Evolutionary conservation across 2,113 vertebrate genomes (phyloP), one percentile per base, ranked within the genome.

Genomic region (Scomber japonicus): DNA sequence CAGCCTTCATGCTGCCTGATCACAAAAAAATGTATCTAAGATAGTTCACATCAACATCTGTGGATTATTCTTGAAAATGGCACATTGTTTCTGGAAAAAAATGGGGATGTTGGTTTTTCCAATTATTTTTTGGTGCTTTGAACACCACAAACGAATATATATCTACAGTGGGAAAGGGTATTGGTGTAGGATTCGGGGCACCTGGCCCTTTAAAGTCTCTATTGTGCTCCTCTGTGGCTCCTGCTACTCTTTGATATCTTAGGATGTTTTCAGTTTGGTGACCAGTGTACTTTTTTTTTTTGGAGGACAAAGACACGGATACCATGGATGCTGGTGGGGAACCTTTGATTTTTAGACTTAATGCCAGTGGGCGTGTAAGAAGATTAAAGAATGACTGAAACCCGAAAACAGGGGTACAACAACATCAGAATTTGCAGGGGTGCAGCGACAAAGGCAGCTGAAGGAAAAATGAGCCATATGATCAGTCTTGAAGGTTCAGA

Each of bases 311-410:
- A 40, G 35, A 40, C 7, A 40, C 35, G 35, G 35, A 40, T 19
- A 27, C 61, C 51, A 40, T 2, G 10, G 45, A 44, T 27, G 13
- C 9, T 19, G 7, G 30, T 27, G 8, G n/a, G 13, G 60, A 53
- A 44, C 5, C 5, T 11, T 40, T 40, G 35, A 9, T 40, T 40
- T 50, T 30, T 19, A 27, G 53, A 59, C 16, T 48, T 15, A 5
- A 3, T 60, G 31, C 46, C 54, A 65, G 69, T 50, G 24, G 59
- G 30, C 13, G 45, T 49, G 55, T 8, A 9, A 21, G 75, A 68
- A 45, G 50, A 85, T 85, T 51, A 81, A 71, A 72, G 30, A n/a
- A n/a, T 3, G 62, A 75, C 50, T 21, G 31, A 11, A 56, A 49
- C 16, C 45, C 55, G 63, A 50, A 75, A 65, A 30, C 19, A 19